Conservation (phyloP, 2,113 vertebrate genomes). For the Percopsis transmontana region DNA sequence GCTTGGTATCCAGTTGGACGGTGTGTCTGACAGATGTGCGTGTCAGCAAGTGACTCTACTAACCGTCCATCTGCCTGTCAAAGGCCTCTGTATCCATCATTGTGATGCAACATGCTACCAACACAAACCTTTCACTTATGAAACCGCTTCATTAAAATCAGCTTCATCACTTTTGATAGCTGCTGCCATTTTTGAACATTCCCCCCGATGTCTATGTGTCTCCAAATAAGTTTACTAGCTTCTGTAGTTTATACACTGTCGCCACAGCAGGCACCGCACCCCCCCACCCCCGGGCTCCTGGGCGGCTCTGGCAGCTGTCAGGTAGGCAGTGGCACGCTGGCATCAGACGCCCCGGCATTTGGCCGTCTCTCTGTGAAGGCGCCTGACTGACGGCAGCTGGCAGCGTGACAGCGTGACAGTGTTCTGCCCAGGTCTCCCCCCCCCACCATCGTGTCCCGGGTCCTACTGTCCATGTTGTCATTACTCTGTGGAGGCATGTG, state of each 20-base stretch:
- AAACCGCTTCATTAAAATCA: neutral
- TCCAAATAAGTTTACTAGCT: constrained; percentile 6
- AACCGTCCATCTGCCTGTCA: neutral
- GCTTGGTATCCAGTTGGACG: neutral
- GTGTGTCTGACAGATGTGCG: neutral
- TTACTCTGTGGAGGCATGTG: constrained; percentile 57
- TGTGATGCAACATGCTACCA: neutral
- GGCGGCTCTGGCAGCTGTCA: constrained; percentile 57
- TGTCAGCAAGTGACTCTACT: neutral
- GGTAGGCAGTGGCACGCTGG: constrained; percentile 36
- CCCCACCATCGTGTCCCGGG: constrained; percentile 32
- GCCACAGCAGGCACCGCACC: neutral
- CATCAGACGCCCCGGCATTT: constrained; percentile 53
- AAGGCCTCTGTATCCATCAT: neutral
- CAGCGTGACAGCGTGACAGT: constrained; percentile 57
- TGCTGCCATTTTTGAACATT: neutral
- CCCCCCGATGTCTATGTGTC: neutral
- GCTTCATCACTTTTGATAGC: neutral
- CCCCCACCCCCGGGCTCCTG: constrained; percentile 24
- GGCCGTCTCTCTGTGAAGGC: constrained; percentile 51
- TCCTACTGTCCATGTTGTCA: constrained; percentile 66
- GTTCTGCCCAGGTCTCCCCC: constrained; percentile 40
- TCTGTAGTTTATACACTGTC: neutral
- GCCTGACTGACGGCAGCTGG: constrained; percentile 61
- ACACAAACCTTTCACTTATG: constrained; percentile 3